phyloP scores from a whole-genome alignment of 2,888 invertebrate species.

The Ethmia dodecea region DNA sequence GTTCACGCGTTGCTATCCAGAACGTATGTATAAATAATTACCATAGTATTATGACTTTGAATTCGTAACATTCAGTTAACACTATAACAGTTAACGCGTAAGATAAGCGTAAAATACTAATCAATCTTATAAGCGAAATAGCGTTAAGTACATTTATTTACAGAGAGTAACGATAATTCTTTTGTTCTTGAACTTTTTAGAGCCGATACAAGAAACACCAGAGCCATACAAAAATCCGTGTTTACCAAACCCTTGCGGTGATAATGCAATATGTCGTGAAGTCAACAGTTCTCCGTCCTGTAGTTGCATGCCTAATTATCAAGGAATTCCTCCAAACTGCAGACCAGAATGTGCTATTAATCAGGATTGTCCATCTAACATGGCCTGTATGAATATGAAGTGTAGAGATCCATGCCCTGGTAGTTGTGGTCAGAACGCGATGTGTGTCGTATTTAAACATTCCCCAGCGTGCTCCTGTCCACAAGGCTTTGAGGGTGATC shows the following conservation, averaged over 20 bases:
- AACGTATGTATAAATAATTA: conserved; percentile 53
- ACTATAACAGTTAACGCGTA: no score
- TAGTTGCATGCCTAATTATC: conserved; percentile 80
- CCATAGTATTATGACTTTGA: no score
- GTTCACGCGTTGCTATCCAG: conserved; percentile 79
- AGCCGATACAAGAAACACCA: conserved; percentile 34
- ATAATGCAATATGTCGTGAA: conserved; percentile 79
- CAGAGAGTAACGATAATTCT: no score
- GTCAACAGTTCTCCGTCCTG: conserved; percentile 80
- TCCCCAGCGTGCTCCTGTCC: conserved; percentile 82
- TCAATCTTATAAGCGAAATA: no score
- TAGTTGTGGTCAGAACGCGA: conserved; percentile 81
- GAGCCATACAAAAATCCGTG: conserved; percentile 79
- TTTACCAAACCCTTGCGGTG: conserved; percentile 83
- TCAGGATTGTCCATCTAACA: conserved; percentile 83
- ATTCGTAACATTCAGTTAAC: no score
- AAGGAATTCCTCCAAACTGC: conserved; percentile 85
- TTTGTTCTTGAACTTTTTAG: conserved; percentile 31
- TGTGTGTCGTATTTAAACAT: conserved; percentile 82
- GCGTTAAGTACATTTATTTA: no score
- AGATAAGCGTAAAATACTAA: no score
- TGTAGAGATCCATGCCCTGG: conserved; percentile 86
- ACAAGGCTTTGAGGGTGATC: conserved; percentile 86
- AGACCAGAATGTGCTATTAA: conserved; percentile 85
- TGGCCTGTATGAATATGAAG: conserved; percentile 85